These are phyloP conservation scores for Ophioninae sp. DNA, from an alignment of 2,888 invertebrate species.

Conservation along the genomic window DNA sequence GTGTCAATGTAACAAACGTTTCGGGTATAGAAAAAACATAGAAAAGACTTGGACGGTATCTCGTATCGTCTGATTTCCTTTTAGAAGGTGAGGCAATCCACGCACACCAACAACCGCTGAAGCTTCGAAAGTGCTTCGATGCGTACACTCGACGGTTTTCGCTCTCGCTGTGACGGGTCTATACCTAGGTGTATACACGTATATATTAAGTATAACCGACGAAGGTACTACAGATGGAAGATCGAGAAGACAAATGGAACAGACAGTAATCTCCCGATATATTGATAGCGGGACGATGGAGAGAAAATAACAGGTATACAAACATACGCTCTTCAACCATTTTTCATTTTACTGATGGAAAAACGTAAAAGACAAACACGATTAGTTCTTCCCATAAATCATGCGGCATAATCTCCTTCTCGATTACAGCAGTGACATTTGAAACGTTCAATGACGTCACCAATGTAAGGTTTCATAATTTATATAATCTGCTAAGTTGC, in stretches of 20 bases:
- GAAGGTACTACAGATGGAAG: background rate
- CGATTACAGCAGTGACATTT: background rate
- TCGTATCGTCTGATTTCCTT: slow-evolving; percentile 24
- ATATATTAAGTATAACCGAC: background rate
- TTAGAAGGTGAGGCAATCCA: background rate
- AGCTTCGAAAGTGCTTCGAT: slow-evolving; percentile 9
- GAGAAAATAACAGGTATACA: slow-evolving; percentile 1
- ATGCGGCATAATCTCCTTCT: background rate
- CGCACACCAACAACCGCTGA: slow-evolving; percentile 6
- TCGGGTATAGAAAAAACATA: slow-evolving; percentile 20
- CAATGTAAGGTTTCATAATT: background rate
- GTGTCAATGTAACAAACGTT: slow-evolving; percentile 24
- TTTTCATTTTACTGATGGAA: background rate
- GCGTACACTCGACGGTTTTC: background rate
- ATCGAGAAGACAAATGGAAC: background rate
- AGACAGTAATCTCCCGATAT: slow-evolving; percentile 13
- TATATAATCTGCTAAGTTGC: too few relatives aligned
- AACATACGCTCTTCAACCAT: slow-evolving; percentile 2
- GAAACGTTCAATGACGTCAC: background rate
- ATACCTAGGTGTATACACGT: background rate
- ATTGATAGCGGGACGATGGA: slow-evolving; percentile 9
- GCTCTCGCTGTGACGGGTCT: background rate
- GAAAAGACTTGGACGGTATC: slow-evolving; percentile 24
- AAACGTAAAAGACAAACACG: background rate
- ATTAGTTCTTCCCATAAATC: background rate